Percentiles rank a stretch among this genome's conserved stretches.
These are phyloP conservation scores for Macropus fuliginosus DNA, from an alignment of 2,797 vertebrate species.

Conservation along the genomic window DNA sequence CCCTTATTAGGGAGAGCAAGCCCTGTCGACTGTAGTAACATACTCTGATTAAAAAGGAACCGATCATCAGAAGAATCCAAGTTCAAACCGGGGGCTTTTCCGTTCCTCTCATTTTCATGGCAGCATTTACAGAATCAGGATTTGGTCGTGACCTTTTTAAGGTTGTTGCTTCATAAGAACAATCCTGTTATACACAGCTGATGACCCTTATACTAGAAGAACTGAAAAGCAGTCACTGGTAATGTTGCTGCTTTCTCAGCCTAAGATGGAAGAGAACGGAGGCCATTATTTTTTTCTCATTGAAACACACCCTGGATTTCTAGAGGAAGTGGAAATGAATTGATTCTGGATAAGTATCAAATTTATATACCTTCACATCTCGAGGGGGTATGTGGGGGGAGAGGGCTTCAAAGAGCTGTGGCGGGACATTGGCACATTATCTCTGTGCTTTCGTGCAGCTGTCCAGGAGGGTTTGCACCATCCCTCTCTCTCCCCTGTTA, in stretches of 20 bases:
- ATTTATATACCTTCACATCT: constrained; percentile 59
- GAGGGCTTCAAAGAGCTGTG: constrained; percentile 45
- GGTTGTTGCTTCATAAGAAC: constrained; percentile 73
- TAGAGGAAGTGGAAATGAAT: constrained; percentile 43
- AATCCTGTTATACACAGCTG: constrained; percentile 75
- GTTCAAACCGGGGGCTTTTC: constrained; percentile 7
- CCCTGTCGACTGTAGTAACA: constrained; percentile 78
- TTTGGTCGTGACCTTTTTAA: constrained; percentile 81
- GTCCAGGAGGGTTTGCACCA: background rate
- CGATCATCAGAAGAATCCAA: background rate
- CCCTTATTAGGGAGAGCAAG: constrained; percentile 75
- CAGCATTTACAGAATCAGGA: constrained; percentile 56
- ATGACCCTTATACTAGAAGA: constrained; percentile 44
- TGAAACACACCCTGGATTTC: constrained; percentile 67
- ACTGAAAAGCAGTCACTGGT: constrained; percentile 69
- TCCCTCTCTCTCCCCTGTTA: constrained; percentile 11
- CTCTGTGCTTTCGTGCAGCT: background rate
- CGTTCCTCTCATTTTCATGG: constrained; percentile 76
- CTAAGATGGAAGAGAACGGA: constrained; percentile 32
- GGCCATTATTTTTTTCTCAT: constrained; percentile 52
- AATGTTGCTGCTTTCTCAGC: constrained; percentile 60
- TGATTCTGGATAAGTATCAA: constrained; percentile 73
- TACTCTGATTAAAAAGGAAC: constrained; percentile 57
- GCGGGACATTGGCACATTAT: constrained; percentile 14
- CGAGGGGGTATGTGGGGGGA: background rate